Base-by-base conservation (phyloP, 2,888 invertebrate species). In the Sphaerophoria taeniata region DNA sequence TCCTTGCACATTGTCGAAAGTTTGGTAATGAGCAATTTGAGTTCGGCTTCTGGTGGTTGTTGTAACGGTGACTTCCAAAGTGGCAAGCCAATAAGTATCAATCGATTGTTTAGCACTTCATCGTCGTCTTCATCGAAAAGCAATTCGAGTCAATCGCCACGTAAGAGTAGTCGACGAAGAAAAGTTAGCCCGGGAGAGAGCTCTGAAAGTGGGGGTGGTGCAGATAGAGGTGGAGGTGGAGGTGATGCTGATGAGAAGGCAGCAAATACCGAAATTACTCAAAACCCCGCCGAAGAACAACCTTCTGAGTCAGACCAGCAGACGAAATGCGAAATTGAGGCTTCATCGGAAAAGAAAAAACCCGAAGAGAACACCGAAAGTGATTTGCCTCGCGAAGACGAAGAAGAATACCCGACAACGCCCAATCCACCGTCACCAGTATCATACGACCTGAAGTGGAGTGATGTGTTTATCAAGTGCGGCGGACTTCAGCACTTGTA, bases 1-100 rank as follows among this genome's bases (percentile, higher is more conserved):
- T 97, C 97, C 0, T 92, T 98, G 81, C 98, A 98, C 91, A 98
- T 98, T 87, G 96, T 98, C 0, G 97, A 97, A 90, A 95, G 95
- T 47, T 92, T 97, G 33, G 94, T 92, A 0, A 78, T 92, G 3
- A 90, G 90, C 72, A 90, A 90, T 75, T 88, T 89, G 14, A 87
- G 88, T 2, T 88, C 89, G 34, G 87, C 87, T 45, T 72, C 85
- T 9, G 63, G 69, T 11, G 56, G 61, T 24, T 85, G 85, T 45
- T 83, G 83, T 47, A 87, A 87, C 43, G 83, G 79, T 11, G 83
- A 83, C 34, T 75, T 75, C n/a, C 81, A 75, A 31, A 70, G 53
- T 7, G 12, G 49, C 4, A 87, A 79, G 39, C 45, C 49, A 24
- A 79, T 75, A 33, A 87, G 49, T 63, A 58, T 83, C 55, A 82